phyloP scores from a whole-genome alignment of 2,797 vertebrate genomes.

The Argyrosomus regius region DNA sequence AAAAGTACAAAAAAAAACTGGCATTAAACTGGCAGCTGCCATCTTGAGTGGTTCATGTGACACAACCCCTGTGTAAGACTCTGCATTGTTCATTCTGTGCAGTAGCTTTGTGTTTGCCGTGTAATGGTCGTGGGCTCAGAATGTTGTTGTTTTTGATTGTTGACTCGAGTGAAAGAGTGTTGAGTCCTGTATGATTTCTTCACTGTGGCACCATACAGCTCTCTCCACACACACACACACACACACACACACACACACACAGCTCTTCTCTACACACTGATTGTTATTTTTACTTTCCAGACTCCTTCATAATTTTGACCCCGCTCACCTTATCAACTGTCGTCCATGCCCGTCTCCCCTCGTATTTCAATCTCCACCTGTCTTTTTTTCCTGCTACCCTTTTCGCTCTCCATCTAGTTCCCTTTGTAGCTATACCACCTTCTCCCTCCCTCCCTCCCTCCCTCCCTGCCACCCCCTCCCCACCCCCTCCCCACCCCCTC shows the following conservation, averaged over 20 bases:
- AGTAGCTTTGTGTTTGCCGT: not conserved
- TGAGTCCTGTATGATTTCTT: conserved; percentile 24
- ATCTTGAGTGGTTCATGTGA: not conserved
- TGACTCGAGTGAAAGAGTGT: conserved; percentile 10
- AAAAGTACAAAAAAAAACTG: not conserved
- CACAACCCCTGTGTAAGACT: not conserved
- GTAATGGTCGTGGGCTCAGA: not conserved
- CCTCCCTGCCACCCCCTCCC: conserved; percentile 18
- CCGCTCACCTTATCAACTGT: conserved; percentile 65
- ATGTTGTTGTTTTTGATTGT: conserved; percentile 20
- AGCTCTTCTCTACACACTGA: conserved; percentile 31
- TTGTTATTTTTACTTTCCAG: conserved; percentile 55
- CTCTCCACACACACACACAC: conserved; percentile 12
- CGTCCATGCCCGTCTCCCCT: conserved; percentile 46
- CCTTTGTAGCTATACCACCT: conserved; percentile 62
- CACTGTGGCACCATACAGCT: not conserved
- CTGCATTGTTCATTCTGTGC: not conserved
- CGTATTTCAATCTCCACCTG: conserved; percentile 65
- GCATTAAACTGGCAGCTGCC: not conserved
- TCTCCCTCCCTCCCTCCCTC: conserved; percentile 37
- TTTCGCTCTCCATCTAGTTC: conserved; percentile 69
- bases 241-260: conserved; percentile 10
- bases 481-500: conserved; percentile 52
- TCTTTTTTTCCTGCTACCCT: conserved; percentile 64
- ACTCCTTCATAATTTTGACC: conserved; percentile 64